Percentiles rank a stretch among this genome's conserved stretches.
phyloP scores from a whole-genome alignment of 2,797 vertebrate genomes.

The Clarias laeviceps region DNA sequence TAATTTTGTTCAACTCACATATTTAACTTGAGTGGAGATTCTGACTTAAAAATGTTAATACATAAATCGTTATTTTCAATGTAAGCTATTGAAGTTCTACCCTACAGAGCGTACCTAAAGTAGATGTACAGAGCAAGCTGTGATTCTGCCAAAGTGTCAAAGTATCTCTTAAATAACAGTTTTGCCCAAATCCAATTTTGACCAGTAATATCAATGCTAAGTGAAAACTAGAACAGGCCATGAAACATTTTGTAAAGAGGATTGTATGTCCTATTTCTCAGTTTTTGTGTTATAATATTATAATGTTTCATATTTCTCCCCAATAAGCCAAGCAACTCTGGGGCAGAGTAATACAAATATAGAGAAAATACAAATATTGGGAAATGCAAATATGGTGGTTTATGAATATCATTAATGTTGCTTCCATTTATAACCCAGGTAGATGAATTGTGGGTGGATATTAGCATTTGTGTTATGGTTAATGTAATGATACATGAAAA shows the following conservation, averaged over 20 bases:
- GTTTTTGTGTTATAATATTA: background rate
- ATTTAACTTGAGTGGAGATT: too few relatives aligned
- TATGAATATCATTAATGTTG: background rate
- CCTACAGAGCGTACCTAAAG: background rate
- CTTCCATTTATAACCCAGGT: too few relatives aligned
- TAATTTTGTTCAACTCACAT: too few relatives aligned
- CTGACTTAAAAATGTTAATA: too few relatives aligned
- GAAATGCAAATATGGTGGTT: background rate
- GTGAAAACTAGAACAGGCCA: background rate
- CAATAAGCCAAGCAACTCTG: background rate
- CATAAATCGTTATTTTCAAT: background rate
- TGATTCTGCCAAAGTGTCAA: too few relatives aligned
- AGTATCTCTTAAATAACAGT: background rate
- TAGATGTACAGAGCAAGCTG: background rate
- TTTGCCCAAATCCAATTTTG: background rate
- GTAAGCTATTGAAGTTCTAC: background rate
- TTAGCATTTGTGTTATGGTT: background rate
- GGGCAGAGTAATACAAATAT: background rate
- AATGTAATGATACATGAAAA: background rate
- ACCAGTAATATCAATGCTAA: background rate
- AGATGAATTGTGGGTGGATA: background rate
- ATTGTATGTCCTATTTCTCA: background rate
- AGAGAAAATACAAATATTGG: background rate
- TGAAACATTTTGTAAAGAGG: background rate
- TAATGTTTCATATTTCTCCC: background rate